phyloP scores from a whole-genome alignment of 2,888 invertebrate species.

The Plebejus anna region DNA sequence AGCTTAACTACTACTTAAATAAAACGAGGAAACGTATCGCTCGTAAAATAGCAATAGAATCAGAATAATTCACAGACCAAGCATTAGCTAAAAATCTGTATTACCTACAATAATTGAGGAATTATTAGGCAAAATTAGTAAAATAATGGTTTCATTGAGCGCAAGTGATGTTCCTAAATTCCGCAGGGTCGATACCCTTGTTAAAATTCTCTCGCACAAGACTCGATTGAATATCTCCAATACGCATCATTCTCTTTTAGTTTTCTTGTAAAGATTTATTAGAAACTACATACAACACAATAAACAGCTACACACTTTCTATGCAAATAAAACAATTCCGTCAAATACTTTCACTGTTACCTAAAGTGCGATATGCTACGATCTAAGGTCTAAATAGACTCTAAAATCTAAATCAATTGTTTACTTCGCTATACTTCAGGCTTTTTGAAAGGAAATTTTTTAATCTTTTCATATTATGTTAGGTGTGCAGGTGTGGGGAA shows the following conservation, averaged over 20 bases:
- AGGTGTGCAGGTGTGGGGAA: neutral
- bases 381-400: neutral
- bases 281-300: neutral
- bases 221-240: neutral
- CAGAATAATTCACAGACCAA: too few relatives aligned
- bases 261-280: neutral
- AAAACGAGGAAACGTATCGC: too few relatives aligned
- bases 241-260: neutral
- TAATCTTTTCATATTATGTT: neutral
- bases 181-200: neutral
- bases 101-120: too few relatives aligned
- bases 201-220: neutral
- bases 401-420: neutral
- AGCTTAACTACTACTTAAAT: neutral
- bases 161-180: neutral
- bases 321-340: conserved; percentile 25
- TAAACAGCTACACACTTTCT: conserved; percentile 19
- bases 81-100: too few relatives aligned
- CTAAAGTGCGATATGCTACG: conserved; percentile 5
- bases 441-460: neutral
- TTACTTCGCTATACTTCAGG: neutral
- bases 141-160: neutral
- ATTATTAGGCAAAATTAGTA: neutral
- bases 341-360: conserved; percentile 20
- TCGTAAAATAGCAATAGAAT: too few relatives aligned